A percentile compares a stretch with the other conserved stretches of the same genome.
These are phyloP conservation scores for Cephus cinctus DNA, from an alignment of 1,140 invertebrate species.

Conservation along the genomic window DNA sequence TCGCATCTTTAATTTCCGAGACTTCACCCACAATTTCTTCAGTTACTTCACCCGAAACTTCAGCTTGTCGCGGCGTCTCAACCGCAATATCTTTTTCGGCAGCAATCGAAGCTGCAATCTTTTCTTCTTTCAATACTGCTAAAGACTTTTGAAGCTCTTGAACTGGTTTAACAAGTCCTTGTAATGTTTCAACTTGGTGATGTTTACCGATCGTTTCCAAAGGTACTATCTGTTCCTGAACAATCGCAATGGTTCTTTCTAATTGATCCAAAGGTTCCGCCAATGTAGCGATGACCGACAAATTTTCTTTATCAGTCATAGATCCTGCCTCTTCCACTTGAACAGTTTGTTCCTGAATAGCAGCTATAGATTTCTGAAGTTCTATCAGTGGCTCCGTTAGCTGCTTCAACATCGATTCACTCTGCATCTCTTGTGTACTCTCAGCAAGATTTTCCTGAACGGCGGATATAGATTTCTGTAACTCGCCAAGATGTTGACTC, in stretches of 20 bases:
- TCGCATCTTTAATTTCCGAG: slow-evolving; percentile 8
- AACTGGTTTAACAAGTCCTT: neutral
- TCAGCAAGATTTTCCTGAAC: neutral
- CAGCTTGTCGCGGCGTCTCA: neutral
- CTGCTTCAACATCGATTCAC: neutral
- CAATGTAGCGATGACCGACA: neutral
- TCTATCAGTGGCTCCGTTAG: neutral
- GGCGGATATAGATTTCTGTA: neutral
- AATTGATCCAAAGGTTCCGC: neutral
- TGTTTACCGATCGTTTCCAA: neutral
- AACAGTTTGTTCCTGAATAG: neutral
- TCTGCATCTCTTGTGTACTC: neutral
- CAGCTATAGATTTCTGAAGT: neutral
- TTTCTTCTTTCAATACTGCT: neutral
- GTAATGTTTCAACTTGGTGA: neutral
- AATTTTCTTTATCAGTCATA: neutral
- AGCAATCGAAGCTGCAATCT: neutral
- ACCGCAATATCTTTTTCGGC: neutral
- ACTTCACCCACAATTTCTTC: slow-evolving; percentile 19
- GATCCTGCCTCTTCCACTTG: neutral
- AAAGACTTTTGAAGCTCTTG: neutral
- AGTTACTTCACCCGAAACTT: neutral
- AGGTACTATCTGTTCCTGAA: slow-evolving; percentile 1
- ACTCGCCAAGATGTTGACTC: neutral
- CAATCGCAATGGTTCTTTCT: neutral